These are phyloP conservation scores for Drepana falcataria DNA, from an alignment of 2,888 invertebrate species.

Conservation along the genomic window DNA sequence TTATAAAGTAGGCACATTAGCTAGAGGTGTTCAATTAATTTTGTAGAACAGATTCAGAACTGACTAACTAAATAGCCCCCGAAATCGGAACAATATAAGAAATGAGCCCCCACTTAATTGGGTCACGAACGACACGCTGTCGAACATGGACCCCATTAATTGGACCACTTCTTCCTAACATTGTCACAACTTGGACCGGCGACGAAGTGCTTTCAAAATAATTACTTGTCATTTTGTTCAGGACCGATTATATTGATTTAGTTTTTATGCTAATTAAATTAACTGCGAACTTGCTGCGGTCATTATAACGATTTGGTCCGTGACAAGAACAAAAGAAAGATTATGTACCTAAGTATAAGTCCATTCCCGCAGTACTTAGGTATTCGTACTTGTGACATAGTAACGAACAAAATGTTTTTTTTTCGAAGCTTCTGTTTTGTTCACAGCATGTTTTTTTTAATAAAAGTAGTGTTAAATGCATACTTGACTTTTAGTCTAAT, in stretches of 20 bases:
- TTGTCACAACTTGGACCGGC: constrained; percentile 42
- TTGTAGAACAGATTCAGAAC: constrained; percentile 17
- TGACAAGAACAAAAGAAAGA: too few species aligned
- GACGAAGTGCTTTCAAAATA: constrained; percentile 45
- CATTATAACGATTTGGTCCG: background rate
- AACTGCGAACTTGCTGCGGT: background rate
- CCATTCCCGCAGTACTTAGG: too few species aligned
- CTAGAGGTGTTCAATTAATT: constrained; percentile 17
- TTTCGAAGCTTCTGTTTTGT: too few species aligned
- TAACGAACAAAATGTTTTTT: too few species aligned
- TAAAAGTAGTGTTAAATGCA: too few species aligned
- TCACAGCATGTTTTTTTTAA: too few species aligned
- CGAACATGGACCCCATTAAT: constrained; percentile 63
- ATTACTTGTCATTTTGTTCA: constrained; percentile 52
- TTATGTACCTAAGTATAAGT: too few species aligned
- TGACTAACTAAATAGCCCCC: constrained; percentile 26
- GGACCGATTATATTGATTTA: constrained; percentile 39
- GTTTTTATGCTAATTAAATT: constrained; percentile 40
- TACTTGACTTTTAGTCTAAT: too few species aligned
- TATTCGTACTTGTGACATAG: too few species aligned
- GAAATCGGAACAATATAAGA: constrained; percentile 49
- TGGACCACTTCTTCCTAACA: constrained; percentile 59
- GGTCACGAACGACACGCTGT: constrained; percentile 65
- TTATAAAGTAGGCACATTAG: background rate
- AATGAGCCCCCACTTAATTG: constrained; percentile 56